Evolutionary conservation across 2,888 invertebrate genomes (phyloP).

Genomic region (Steromphala cineraria): DNA sequence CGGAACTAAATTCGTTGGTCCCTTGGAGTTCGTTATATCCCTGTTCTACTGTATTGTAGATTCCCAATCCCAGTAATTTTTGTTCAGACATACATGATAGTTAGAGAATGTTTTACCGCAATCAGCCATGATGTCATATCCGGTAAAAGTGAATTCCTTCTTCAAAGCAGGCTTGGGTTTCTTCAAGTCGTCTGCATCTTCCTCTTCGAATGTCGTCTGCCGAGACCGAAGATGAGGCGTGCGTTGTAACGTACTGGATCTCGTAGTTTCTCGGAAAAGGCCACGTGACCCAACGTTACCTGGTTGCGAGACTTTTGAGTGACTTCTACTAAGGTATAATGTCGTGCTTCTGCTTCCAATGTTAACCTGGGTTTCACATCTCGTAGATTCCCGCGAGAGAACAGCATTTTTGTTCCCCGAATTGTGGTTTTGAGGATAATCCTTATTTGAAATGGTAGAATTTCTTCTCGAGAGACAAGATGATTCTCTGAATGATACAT

Average conservation of each 20-base stretch:
- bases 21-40: too few relatives aligned
- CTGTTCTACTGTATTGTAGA: too few relatives aligned
- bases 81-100: too few relatives aligned
- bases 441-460: too few relatives aligned
- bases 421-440: too few relatives aligned
- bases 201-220: background rate
- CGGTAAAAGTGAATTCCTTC: constrained; percentile 59
- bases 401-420: background rate
- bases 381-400: background rate
- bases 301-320: background rate
- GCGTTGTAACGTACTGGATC: background rate
- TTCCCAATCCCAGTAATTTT: too few relatives aligned
- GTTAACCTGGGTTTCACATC: background rate
- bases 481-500: too few relatives aligned
- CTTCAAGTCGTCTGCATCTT: background rate
- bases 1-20: too few relatives aligned
- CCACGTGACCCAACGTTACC: background rate
- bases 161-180: background rate
- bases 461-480: too few relatives aligned
- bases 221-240: background rate
- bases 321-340: background rate
- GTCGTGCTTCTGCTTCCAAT: background rate
- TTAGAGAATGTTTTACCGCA: constrained; percentile 26
- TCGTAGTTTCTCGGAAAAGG: background rate
- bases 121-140: constrained; percentile 63